phyloP scores from a whole-genome alignment of 2,797 vertebrate species.

The Protosalanx chinensis region DNA sequence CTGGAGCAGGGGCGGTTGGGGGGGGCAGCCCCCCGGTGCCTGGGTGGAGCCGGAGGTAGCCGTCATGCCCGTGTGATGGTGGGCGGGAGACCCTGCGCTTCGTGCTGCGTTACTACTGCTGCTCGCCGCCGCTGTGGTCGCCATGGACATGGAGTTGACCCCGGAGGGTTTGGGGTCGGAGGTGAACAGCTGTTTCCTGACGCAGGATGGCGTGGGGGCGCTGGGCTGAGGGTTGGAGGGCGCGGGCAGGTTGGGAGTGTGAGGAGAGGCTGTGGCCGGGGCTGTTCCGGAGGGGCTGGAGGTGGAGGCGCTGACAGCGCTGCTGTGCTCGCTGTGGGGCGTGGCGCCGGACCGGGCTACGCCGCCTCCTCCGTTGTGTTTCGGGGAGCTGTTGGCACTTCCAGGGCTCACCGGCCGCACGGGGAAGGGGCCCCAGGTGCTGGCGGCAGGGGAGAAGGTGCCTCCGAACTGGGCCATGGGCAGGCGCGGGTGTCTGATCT shows the following conservation, averaged over 20 bases:
- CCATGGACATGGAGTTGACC: slow-evolving; percentile 69
- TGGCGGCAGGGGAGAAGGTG: slow-evolving; percentile 90
- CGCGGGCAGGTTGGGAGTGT: slow-evolving; percentile 58
- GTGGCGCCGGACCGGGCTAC: slow-evolving; percentile 55
- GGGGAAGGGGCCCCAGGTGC: slow-evolving; percentile 97
- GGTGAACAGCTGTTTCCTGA: slow-evolving; percentile 91
- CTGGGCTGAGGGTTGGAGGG: slow-evolving; percentile 79
- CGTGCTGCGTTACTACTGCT: slow-evolving; percentile 55
- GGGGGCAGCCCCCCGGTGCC: slow-evolving; percentile 32
- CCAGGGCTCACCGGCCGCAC: slow-evolving; percentile 96
- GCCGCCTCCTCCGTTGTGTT: slow-evolving; percentile 80
- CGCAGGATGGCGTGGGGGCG: slow-evolving; percentile 85
- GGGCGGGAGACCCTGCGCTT: slow-evolving; percentile 70
- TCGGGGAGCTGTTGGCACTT: slow-evolving; percentile 93
- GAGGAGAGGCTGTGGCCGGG: slow-evolving; percentile 54
- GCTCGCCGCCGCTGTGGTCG: slow-evolving; percentile 65
- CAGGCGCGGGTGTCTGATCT: slow-evolving; percentile 95
- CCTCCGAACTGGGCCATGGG: slow-evolving; percentile 98
- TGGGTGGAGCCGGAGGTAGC: slow-evolving; percentile 65
- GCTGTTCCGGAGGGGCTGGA: slow-evolving; percentile 71
- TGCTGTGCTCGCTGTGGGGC: slow-evolving; percentile 76
- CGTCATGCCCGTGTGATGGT: slow-evolving; percentile 34
- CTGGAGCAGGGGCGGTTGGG: slow-evolving; percentile 66
- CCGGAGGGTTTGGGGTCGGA: slow-evolving; percentile 79
- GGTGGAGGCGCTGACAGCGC: slow-evolving; percentile 51